Percentiles rank a stretch among this genome's conserved stretches.
Evolutionary conservation across 2,888 invertebrate species (phyloP).

Genomic region (Nomada fucata): DNA sequence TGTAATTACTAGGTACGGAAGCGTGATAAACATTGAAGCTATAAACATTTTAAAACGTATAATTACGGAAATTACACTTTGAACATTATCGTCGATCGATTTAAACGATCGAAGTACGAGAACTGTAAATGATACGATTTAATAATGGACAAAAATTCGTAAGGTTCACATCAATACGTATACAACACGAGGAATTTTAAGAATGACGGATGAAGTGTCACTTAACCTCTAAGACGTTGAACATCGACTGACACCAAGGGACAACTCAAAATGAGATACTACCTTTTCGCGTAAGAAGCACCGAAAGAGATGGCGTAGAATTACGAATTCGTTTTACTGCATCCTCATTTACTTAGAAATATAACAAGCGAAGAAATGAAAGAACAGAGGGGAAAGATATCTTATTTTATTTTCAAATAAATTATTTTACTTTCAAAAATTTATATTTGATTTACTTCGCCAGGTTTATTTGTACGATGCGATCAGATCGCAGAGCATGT

Average conservation of each 20-base stretch:
- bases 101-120: background rate
- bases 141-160: background rate
- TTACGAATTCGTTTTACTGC: background rate
- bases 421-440: background rate
- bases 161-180: background rate
- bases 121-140: background rate
- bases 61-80: background rate
- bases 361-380: background rate
- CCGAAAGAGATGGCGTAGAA: background rate
- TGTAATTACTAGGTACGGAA: too few relatives aligned
- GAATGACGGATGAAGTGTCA: background rate
- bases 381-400: background rate
- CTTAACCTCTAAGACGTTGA: constrained; percentile 38
- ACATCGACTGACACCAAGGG: too few relatives aligned
- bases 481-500: background rate
- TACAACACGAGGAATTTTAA: background rate
- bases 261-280: constrained; percentile 3
- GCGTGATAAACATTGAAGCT: too few relatives aligned
- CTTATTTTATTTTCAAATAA: constrained; percentile 20
- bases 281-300: constrained; percentile 14
- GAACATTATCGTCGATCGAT: background rate
- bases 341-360: background rate
- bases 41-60: background rate
- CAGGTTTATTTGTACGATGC: background rate
- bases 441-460: constrained; percentile 14